Conservation (phyloP, 2,888 invertebrate species). For the Caenorhabditis doughertyi region DNA sequence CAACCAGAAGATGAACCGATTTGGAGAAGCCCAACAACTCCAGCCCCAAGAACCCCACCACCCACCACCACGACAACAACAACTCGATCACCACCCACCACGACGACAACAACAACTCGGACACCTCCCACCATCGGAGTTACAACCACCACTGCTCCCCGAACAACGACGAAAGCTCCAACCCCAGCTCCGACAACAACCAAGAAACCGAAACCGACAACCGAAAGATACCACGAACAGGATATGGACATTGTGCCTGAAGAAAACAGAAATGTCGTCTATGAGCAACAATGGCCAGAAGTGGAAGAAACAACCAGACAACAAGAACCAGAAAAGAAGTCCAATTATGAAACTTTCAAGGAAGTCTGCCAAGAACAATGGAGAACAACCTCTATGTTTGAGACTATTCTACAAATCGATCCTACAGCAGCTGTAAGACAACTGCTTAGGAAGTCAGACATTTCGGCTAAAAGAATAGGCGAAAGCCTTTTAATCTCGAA, state of each 20-base stretch:
- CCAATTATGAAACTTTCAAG: no score
- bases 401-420: background rate
- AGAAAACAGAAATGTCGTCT: background rate
- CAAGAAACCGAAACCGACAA: no score
- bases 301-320: no score
- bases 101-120: background rate
- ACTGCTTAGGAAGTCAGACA: background rate
- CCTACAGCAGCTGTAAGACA: constrained; percentile 6
- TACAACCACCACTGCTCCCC: background rate
- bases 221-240: no score
- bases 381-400: background rate
- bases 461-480: background rate
- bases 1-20: background rate
- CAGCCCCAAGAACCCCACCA: no score
- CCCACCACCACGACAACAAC: no score
- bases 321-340: no score
- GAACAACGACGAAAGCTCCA: no score
- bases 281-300: background rate
- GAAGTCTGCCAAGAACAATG: no score
- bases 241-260: background rate
- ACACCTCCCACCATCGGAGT: no score
- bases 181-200: no score
- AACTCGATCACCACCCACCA: background rate
- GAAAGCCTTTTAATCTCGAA: background rate
- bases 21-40: no score